Evolutionary conservation across 2,797 vertebrate genomes (phyloP), one percentile per base, ranked within the genome.

Genomic region (Anguilla obscura): DNA sequence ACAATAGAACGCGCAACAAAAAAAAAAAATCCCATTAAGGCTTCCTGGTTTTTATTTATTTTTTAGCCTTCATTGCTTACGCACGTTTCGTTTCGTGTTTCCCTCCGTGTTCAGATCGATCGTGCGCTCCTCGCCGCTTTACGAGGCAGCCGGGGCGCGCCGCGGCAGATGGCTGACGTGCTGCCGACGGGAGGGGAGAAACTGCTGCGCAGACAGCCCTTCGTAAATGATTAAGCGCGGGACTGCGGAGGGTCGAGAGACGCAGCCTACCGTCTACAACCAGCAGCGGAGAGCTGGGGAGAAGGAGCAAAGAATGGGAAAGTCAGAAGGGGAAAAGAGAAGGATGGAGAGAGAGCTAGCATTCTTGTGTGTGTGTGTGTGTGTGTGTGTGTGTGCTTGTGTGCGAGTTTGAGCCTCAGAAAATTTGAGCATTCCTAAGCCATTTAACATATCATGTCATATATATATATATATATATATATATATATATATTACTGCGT

Each of bases 191-290:
- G 85, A 50, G 85, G 66, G 24, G 30, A 30, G 60, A 30, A 86
- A 52, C 66, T 18, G 10, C 63, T 16, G 40, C 45, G 48, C 85
- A 86, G 85, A 86, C 66, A 54, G 85, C 63, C 66, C 48, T 74
- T 86, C 85, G 74, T 86, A 86, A 74, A 86, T 86, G 85, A 86
- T 86, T 86, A 71, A 74, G 85, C 45, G 36, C 21, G 40, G 56
- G 33, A 36, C 27, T 21, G 33, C 36, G 14, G 58, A 66, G 66
- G 60, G 16, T n/a, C 45, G 45, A 76, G 66, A 50, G 74, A 86
- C 21, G 12, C 40, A 50, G 79, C 79, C 40, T 69, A 50, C 66
- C 40, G 66, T 54, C 54, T 74, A 40, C 6, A 52, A 66, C 48
- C 12, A 71, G 45, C 24, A 48, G 24, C 48, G 48, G n/a, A 50